Base-by-base conservation (phyloP, 2,113 vertebrate species). In the Mesoclemmys tuberculata region DNA sequence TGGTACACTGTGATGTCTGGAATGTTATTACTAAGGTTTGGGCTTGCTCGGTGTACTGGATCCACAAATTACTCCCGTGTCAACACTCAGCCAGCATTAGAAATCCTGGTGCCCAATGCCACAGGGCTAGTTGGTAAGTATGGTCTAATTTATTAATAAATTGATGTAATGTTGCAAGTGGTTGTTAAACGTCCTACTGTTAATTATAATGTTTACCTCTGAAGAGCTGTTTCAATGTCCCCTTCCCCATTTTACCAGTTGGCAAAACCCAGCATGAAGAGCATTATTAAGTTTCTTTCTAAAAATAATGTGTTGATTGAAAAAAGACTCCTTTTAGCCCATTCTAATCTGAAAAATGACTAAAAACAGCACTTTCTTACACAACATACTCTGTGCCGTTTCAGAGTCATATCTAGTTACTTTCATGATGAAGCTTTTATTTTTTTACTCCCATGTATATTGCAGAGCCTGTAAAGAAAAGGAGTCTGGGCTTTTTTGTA, bases 1-100 rank as follows among this genome's bases (percentile, higher is more conserved):
- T 0, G 22, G 90, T 86, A 93, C 80, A 75, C 77, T 44, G 48
- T 86, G 81, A 80, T 89, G 92, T 83, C 86, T 85, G 87, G 90
- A 90, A 82, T 54, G 13, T 84, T 80, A 4, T 80, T 64, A 22
- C 56, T 31, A 90, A 90, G n/a, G 48, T 81, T 95, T 86, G 49
- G 88, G n/a, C 79, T 91, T 68, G 74, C 46, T 78, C 88, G 80
- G 6, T 19, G 92, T 95, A 44, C 88, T 85, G 4, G 54, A 75
- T 82, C 68, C n/a, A 11, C 75, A 55, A 1, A 0, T 80, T 92
- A 44, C 21, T 85, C 86, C 55, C 44, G 24, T 5, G 18, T 44
- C 80, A 51, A 80, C 10, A 48, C 13, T 49, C 79, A 48, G 35
- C 35, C 38, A 48, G n/a, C 0, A 2, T 77, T 3, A 56, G 2